Conservation (phyloP, 2,888 invertebrate species). For the Melitaea athalia region DNA sequence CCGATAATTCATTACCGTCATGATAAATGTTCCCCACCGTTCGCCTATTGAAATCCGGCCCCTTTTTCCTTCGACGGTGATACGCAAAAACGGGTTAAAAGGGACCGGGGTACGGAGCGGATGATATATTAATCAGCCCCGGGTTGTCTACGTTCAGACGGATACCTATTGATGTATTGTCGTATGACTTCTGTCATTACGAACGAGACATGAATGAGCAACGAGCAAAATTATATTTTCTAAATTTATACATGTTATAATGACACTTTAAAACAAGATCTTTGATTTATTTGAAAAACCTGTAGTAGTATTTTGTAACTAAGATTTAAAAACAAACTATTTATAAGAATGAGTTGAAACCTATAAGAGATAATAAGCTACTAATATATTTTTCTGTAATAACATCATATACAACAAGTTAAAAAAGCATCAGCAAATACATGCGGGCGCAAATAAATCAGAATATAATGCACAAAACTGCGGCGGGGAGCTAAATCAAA, state of each 20-base stretch:
- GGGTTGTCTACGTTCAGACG: slow-evolving; percentile 61
- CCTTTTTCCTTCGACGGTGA: slow-evolving; percentile 78
- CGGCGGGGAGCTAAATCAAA: slow-evolving; percentile 50
- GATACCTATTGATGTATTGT: slow-evolving; percentile 58
- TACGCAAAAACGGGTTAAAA: slow-evolving; percentile 78
- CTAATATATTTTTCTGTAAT: too few species aligned
- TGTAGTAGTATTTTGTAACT: too few species aligned
- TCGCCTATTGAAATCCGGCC: slow-evolving; percentile 72
- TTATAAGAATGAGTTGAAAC: too few species aligned
- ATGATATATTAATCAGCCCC: slow-evolving; percentile 77
- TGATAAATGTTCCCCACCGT: slow-evolving; percentile 76
- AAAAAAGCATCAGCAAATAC: slow-evolving; percentile 23
- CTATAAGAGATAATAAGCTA: too few species aligned
- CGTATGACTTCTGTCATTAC: slow-evolving; percentile 35
- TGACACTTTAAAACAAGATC: neutral
- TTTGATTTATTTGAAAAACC: neutral
- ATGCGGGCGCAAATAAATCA: slow-evolving; percentile 62
- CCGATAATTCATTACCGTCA: slow-evolving; percentile 79
- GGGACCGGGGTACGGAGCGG: slow-evolving; percentile 65
- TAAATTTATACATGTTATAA: neutral
- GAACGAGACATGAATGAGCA: slow-evolving; percentile 37
- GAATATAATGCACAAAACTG: slow-evolving; percentile 62
- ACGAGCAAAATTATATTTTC: slow-evolving; percentile 12
- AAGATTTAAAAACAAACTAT: too few species aligned
- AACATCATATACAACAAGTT: neutral